phyloP scores from a whole-genome alignment of 2,888 invertebrate genomes.

The Chymomyza amoena region DNA sequence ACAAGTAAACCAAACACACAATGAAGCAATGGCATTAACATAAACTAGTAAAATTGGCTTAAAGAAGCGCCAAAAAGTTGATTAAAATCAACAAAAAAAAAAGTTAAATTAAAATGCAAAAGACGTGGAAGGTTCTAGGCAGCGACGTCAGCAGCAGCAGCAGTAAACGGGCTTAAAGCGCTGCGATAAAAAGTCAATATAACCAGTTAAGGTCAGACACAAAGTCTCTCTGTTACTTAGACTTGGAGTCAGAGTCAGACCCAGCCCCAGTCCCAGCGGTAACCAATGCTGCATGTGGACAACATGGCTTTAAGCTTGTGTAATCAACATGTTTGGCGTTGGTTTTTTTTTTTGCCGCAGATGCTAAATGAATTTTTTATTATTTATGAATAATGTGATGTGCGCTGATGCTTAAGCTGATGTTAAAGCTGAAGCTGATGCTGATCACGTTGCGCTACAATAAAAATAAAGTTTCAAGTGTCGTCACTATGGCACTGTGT shows the following conservation, averaged over 20 bases:
- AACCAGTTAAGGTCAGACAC: conserved; percentile 68
- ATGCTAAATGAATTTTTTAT: conserved; percentile 68
- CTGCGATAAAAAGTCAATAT: conserved; percentile 65
- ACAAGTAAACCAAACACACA: not conserved
- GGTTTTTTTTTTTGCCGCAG: conserved; percentile 33
- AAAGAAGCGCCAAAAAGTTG: conserved; percentile 21
- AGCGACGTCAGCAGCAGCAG: conserved; percentile 22
- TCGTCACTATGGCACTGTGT: conserved; percentile 63
- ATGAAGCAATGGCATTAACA: conserved; percentile 33
- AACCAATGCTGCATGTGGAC: not conserved
- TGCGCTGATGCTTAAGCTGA: conserved; percentile 37
- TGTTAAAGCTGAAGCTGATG: conserved; percentile 38
- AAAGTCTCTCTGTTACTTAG: not conserved
- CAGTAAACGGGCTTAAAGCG: not conserved
- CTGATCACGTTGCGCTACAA: conserved; percentile 68
- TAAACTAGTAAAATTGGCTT: conserved; percentile 21
- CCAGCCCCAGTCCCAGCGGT: not conserved
- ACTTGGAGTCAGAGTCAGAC: not conserved
- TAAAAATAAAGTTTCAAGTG: conserved; percentile 67
- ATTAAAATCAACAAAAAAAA: conserved; percentile 8
- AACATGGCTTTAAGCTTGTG: conserved; percentile 44
- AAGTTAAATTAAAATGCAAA: conserved; percentile 48
- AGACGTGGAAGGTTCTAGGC: conserved; percentile 62
- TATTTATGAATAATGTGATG: conserved; percentile 67
- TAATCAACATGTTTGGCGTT: conserved; percentile 63